Evolutionary conservation across 2,888 invertebrate genomes (phyloP), one percentile per base, ranked within the genome.

Genomic region (Drosophila demipolita): DNA sequence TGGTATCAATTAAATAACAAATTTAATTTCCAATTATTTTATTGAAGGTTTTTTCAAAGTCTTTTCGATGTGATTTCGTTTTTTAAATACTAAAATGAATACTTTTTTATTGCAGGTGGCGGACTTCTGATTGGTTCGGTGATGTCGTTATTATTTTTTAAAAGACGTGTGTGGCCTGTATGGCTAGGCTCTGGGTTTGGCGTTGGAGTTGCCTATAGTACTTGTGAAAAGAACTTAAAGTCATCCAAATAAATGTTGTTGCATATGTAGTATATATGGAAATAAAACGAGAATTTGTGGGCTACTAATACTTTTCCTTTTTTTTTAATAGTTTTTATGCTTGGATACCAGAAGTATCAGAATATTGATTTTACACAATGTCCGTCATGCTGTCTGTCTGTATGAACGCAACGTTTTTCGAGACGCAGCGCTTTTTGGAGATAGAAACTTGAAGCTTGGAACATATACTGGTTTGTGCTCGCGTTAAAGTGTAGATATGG

Each of bases 101-200:
- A n/a, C 11, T 35, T 53, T 70, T 49, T 71, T 75, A 70, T 95
- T 95, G 87, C 93, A 98, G 98, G 96, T 82, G 96, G 97, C 86
- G 98, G 98, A 70, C 89, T 97, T 53, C 93, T 96, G 52, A 93
- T 98, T 68, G 98, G 99, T 54, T 94, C 96, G 52, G 94, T 98
- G 52, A 95, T 97, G 87, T 98, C 98, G 2, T 90, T 98, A 58
- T 93, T 98, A 60, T 96, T 99, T 91, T 96, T 98, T 89, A 96
- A 95, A 92, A 94, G 97, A 91, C 95, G 96, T 93, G 94, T 96
- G 89, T 99, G 98, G 98, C 99, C 99, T 1, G 93, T 98, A 35
- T 95, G 97, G 90, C 94, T 97, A 70, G 98, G 98, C 42, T 95
- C 96, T 79, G 98, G 98, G 62, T 95, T 98, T 92, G 99, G 99